Conservation (phyloP, 1,140 invertebrate genomes). For the Drosophila kikkawai region DNA sequence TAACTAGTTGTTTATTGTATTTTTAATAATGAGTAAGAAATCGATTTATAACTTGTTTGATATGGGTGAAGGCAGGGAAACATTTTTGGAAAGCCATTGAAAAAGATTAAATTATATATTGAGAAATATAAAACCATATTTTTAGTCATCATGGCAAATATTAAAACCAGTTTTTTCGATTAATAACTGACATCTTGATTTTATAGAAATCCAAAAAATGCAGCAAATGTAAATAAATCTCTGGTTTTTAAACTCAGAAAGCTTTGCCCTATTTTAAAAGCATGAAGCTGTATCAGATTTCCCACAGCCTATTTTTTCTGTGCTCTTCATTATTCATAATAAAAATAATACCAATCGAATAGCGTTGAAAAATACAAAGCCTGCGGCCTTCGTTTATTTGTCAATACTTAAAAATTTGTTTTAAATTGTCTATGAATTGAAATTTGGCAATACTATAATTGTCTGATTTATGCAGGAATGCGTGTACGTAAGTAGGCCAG, state of each 20-base stretch:
- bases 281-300: neutral
- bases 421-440: neutral
- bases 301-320: neutral
- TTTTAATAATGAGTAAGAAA: neutral
- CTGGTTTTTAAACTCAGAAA: no score
- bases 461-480: slow-evolving; percentile 86
- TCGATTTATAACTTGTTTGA: neutral
- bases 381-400: neutral
- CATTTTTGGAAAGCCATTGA: neutral
- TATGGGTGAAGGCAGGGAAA: neutral
- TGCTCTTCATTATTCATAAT: neutral
- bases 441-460: neutral
- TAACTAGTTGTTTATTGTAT: neutral
- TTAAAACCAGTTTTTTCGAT: neutral
- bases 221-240: neutral
- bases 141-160: no score
- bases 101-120: neutral
- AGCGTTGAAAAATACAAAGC: neutral
- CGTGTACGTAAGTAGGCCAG: slow-evolving; percentile 92
- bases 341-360: neutral
- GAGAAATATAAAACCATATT: neutral
- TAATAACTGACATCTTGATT: no score
- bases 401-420: slow-evolving; percentile 13
- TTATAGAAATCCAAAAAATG: no score
- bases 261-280: no score